Evolutionary conservation across 1,140 invertebrate species (phyloP), one percentile per base, ranked within the genome.

Genomic region (Periplaneta americana): DNA sequence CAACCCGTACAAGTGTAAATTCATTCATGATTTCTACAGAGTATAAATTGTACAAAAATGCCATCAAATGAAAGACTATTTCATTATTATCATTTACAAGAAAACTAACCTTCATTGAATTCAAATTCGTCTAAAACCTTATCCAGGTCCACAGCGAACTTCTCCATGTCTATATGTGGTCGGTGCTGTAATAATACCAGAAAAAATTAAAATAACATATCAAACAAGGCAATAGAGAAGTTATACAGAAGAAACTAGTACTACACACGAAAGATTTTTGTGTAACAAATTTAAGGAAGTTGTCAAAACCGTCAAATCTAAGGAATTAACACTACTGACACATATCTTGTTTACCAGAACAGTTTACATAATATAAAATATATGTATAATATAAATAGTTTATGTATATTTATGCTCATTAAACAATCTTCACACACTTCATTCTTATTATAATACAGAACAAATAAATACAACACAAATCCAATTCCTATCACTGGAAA

Each of bases 41-140:
- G n/a, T n/a, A n/a, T n/a, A n/a, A n/a, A n/a, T n/a, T n/a, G n/a
- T n/a, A n/a, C n/a, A n/a, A n/a, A n/a, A n/a, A n/a, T n/a, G n/a
- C n/a, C n/a, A n/a, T n/a, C n/a, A n/a, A n/a, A n/a, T n/a, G n/a
- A n/a, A n/a, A n/a, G n/a, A n/a, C n/a, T n/a, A n/a, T n/a, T n/a
- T n/a, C n/a, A n/a, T n/a, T n/a, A n/a, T n/a, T n/a, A n/a, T n/a
- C n/a, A n/a, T n/a, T n/a, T n/a, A n/a, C n/a, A n/a, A n/a, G n/a
- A n/a, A 75, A 39, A 84, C 83, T 86, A 86, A 93, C 92, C 92
- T 91, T 94, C 92, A 86, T 92, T 92, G 86, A 93, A 92, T 88
- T 97, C 95, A 88, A 97, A 95, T 86, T 96, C 95, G 88, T 97
- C 95, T 78, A 97, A 89, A 84, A 96, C 94, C 90, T 96, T 95